Percentiles rank a stretch among this genome's conserved stretches.
These are phyloP conservation scores for Argyresthia albistria DNA, from an alignment of 2,888 invertebrate species.

Conservation along the genomic window DNA sequence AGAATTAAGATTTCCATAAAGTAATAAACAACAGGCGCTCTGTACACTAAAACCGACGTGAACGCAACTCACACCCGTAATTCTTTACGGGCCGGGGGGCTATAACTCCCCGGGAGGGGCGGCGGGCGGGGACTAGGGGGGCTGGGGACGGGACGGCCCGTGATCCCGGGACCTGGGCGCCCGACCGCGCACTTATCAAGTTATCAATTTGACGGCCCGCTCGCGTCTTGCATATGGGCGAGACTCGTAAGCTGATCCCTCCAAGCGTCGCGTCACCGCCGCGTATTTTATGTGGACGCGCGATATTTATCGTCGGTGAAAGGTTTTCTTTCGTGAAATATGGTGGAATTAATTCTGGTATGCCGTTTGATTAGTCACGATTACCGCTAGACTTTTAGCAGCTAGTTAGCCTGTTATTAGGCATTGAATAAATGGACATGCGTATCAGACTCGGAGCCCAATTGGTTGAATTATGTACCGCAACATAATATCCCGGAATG, in stretches of 20 bases:
- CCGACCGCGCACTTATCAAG: conserved; percentile 35
- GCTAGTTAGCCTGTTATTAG: too few relatives aligned
- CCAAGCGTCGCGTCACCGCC: background rate
- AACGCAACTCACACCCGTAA: conserved; percentile 3
- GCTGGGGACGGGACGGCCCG: conserved; percentile 16
- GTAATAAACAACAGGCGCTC: conserved; percentile 24
- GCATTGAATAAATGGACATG: too few relatives aligned
- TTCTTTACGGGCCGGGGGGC: conserved; percentile 19
- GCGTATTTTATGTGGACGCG: conserved; percentile 4
- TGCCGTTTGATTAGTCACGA: background rate
- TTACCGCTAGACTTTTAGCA: background rate
- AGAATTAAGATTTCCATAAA: conserved; percentile 44
- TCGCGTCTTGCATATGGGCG: conserved; percentile 13
- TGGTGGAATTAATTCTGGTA: too few relatives aligned
- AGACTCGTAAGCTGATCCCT: background rate
- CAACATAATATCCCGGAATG: too few relatives aligned
- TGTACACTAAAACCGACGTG: background rate
- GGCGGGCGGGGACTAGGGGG: conserved; percentile 4
- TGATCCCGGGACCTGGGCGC: conserved; percentile 17
- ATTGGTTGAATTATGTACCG: too few relatives aligned
- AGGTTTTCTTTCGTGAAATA: background rate
- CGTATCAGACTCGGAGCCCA: too few relatives aligned
- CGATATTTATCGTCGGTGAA: conserved; percentile 1
- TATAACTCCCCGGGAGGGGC: background rate
- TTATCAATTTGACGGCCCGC: conserved; percentile 53